These are phyloP conservation scores for Pholis gunnellus DNA, from an alignment of 2,113 vertebrate genomes.

Conservation along the genomic window DNA sequence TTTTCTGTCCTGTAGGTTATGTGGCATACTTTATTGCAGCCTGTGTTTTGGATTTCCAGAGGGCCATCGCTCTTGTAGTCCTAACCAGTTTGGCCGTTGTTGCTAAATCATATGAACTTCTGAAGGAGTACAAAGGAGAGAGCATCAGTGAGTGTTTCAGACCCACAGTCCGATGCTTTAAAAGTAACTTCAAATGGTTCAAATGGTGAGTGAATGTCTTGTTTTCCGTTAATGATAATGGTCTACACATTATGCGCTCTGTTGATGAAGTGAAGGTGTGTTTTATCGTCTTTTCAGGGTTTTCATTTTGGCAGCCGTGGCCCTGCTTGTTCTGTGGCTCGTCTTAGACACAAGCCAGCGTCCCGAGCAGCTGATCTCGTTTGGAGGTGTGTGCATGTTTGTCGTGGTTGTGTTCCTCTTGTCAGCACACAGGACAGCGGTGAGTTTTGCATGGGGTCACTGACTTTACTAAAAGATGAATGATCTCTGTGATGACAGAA, in stretches of 20 bases:
- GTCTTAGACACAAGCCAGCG: conserved; percentile 85
- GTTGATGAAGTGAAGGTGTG: neutral
- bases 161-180: conserved; percentile 72
- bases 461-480: neutral
- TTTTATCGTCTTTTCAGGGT: conserved; percentile 82
- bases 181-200: conserved; percentile 84
- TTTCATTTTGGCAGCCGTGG: conserved; percentile 79
- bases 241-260: neutral
- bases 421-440: conserved; percentile 88
- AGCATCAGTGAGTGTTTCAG: conserved; percentile 76
- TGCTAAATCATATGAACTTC: conserved; percentile 75
- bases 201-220: conserved; percentile 88
- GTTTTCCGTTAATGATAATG: neutral
- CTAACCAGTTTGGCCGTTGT: conserved; percentile 85
- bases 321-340: conserved; percentile 87
- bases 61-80: conserved; percentile 88
- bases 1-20: conserved; percentile 83
- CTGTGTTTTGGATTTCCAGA: conserved; percentile 89
- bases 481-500: conserved; percentile 1
- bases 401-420: conserved; percentile 85
- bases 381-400: conserved; percentile 89
- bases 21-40: conserved; percentile 89
- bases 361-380: conserved; percentile 91
- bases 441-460: conserved; percentile 61
- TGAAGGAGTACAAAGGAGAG: conserved; percentile 84